Base-by-base conservation (phyloP, 2,113 vertebrate species). In the Cinclus mexicanus region DNA sequence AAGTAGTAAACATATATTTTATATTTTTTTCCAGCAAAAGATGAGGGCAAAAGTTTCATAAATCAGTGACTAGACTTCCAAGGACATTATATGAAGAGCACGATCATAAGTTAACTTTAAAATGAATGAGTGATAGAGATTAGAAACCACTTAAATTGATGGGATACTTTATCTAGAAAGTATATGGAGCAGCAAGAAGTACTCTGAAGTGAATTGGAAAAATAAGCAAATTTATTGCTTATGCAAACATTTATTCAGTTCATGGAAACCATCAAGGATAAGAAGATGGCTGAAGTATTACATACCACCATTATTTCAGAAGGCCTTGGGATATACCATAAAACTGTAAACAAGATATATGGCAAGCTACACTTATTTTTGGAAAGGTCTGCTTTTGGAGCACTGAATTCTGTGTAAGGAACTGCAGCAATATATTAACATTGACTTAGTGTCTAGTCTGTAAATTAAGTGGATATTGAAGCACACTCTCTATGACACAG, bases 201-300 rank as follows among this genome's bases (percentile, higher is more conserved):
- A 46, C 33, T 91, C 37, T 72, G 61, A 90, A 69, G 52, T 3
- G 7, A 56, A 60, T 19, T n/a, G 41, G 22, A 24, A 89, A 89
- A 94, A 76, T n/a, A 85, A 82, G 26, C 39, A 85, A 82, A 82
- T 75, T 57, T 91, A 90, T 90, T 91, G 41, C 57, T 93, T 87
- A 78, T 37, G 49, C 57, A 93, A 90, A 79, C 61, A 53, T 91
- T 91, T 85, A 47, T 82, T 88, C 41, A 56, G 17, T 95, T 88
- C 70, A 35, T 49, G 37, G 50, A 41, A 94, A 64, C 8, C 8
- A 65, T 80, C 28, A 85, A 76, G 49, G 53, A 35, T 76, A 61
- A 68, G 78, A 89, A 75, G 61, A 82, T 49, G 53, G 28, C 37
- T 90, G 82, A 91, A 95, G 56, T 50, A 59, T 82, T 82, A 41